phyloP scores from a whole-genome alignment of 2,113 vertebrate species.

The Leiothrix lutea region DNA sequence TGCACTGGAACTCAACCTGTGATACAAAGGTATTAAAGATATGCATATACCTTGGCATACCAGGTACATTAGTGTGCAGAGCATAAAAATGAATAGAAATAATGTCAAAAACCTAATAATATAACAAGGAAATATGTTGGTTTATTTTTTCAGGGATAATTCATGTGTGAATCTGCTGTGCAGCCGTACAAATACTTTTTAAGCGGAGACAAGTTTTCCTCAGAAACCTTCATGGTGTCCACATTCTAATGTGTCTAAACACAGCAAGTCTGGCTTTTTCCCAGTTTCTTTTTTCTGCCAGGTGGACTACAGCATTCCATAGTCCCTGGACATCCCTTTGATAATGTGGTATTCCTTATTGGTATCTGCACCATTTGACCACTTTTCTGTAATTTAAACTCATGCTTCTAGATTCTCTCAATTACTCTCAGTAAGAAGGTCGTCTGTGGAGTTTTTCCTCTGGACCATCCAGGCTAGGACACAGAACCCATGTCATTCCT shows the following conservation, averaged over 20 bases:
- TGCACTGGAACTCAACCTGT: neutral
- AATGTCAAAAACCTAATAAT: neutral
- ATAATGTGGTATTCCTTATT: neutral
- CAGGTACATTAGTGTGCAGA: neutral
- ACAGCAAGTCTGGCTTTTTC: neutral
- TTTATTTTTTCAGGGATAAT: neutral
- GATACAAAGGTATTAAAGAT: neutral
- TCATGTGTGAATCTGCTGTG: neutral
- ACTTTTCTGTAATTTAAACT: neutral
- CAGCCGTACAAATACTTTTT: neutral
- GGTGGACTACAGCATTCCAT: neutral
- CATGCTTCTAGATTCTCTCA: neutral
- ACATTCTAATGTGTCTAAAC: neutral
- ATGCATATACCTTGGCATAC: neutral
- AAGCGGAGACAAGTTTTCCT: neutral
- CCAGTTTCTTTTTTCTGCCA: neutral
- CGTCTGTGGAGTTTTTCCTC: fast-evolving
- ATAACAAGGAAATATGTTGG: neutral
- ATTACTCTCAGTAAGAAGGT: neutral
- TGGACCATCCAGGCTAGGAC: neutral
- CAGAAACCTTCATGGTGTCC: neutral
- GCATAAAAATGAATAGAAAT: neutral
- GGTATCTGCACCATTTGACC: neutral
- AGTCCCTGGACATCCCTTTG: neutral
- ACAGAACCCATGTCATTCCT: neutral